These are phyloP conservation scores for Holacanthus passer DNA, from an alignment of 2,113 vertebrate genomes.

Conservation along the genomic window DNA sequence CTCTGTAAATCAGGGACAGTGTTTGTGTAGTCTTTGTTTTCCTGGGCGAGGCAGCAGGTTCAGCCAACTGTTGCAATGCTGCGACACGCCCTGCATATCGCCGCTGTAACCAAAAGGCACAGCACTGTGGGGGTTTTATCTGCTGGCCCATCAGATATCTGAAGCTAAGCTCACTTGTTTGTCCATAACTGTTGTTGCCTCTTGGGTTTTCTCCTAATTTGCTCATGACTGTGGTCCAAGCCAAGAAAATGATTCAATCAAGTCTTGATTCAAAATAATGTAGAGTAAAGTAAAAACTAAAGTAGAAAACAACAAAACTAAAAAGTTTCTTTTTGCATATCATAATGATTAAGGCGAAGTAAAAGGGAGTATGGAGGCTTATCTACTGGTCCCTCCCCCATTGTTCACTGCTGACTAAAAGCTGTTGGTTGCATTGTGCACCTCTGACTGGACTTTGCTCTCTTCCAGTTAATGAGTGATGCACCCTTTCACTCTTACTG, in stretches of 20 bases:
- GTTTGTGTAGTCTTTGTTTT: conserved; percentile 68
- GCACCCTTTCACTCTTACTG: conserved; percentile 45
- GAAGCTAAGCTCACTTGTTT: conserved; percentile 32
- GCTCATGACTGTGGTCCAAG: background rate
- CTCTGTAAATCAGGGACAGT: conserved; percentile 61
- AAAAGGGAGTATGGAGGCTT: background rate
- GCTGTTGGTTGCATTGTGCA: background rate
- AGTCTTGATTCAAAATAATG: background rate
- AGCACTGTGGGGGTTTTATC: conserved; percentile 59
- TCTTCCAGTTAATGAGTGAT: conserved; percentile 76
- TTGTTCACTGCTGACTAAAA: conserved; percentile 7
- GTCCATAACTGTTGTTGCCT: conserved; percentile 39
- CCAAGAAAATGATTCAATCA: background rate
- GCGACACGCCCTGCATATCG: conserved; percentile 68
- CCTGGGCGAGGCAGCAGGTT: conserved; percentile 66
- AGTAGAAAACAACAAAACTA: background rate
- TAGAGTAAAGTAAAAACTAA: background rate
- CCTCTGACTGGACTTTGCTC: conserved; percentile 70
- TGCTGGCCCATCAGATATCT: conserved; percentile 61
- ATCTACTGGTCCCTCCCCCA: background rate
- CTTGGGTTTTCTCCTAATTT: conserved; percentile 6
- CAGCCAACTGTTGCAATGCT: conserved; percentile 72
- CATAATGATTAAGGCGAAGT: background rate
- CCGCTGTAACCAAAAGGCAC: conserved; percentile 67
- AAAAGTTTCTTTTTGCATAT: background rate